phyloP scores from a whole-genome alignment of 2,888 invertebrate species.

The Idaea straminata region DNA sequence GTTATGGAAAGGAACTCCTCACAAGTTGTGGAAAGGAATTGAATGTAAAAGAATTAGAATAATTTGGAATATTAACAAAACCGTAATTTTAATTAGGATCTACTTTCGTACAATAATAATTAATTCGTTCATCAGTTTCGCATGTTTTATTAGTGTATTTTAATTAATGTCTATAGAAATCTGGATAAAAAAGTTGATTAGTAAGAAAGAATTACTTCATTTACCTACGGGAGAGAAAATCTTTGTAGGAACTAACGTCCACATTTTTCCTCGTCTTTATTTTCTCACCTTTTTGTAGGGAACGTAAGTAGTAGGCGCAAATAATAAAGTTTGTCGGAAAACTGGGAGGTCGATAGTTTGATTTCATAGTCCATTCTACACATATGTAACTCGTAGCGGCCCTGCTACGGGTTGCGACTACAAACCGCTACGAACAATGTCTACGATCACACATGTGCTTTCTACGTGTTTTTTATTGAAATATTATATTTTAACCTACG shows the following conservation, averaged over 20 bases:
- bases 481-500: too few species aligned
- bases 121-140: too few species aligned
- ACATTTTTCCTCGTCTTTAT: not conserved
- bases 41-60: too few species aligned
- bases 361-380: not conserved
- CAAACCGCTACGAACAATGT: not conserved
- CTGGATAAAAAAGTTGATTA: too few species aligned
- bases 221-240: not conserved
- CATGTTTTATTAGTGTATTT: too few species aligned
- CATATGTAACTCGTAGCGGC: constrained; percentile 1
- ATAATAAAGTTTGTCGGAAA: not conserved
- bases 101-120: too few species aligned
- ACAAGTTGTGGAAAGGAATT: too few species aligned
- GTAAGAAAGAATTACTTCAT: not conserved
- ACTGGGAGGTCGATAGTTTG: not conserved
- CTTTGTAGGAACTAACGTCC: not conserved
- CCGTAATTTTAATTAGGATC: too few species aligned
- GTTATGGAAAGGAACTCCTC: too few species aligned
- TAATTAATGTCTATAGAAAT: too few species aligned
- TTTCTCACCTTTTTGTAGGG: not conserved
- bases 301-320: not conserved
- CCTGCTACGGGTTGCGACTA: not conserved
- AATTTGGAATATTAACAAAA: too few species aligned
- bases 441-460: not conserved
- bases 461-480: not conserved